Conservation (phyloP, 2,113 vertebrate genomes). For the Turdus rufiventris region DNA sequence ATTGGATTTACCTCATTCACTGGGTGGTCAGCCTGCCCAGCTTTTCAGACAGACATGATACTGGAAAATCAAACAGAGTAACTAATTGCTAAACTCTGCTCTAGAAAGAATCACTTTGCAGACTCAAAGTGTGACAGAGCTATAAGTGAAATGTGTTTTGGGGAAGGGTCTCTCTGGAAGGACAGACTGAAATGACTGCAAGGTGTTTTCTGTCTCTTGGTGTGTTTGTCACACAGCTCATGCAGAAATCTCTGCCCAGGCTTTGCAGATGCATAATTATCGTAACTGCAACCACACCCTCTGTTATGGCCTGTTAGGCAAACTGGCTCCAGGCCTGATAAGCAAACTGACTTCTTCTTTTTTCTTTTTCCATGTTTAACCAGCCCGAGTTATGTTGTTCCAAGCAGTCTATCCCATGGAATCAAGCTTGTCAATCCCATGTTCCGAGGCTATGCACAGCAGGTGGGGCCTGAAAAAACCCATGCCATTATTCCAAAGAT, state of each 20-base stretch:
- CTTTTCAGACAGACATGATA: background rate
- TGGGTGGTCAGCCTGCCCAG: background rate
- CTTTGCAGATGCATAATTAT: background rate
- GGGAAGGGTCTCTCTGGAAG: background rate
- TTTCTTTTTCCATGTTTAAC: background rate
- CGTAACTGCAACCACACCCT: background rate
- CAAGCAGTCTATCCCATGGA: conserved; percentile 92
- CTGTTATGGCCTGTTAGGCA: background rate
- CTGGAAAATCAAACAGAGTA: background rate
- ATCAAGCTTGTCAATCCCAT: conserved; percentile 98
- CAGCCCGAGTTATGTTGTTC: conserved; percentile 95
- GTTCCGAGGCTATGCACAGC: conserved; percentile 98
- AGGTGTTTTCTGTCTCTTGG: background rate
- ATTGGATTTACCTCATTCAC: background rate
- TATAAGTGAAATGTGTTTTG: background rate
- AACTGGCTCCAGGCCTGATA: background rate
- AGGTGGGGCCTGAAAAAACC: conserved; percentile 75
- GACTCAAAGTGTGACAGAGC: background rate
- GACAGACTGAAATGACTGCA: background rate
- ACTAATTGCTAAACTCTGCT: background rate
- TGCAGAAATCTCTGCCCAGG: background rate
- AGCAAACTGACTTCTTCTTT: background rate
- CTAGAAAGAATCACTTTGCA: background rate
- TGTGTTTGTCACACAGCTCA: background rate
- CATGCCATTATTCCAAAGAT: background rate